phyloP scores from a whole-genome alignment of 2,888 invertebrate genomes.

The Eilema griseolum region DNA sequence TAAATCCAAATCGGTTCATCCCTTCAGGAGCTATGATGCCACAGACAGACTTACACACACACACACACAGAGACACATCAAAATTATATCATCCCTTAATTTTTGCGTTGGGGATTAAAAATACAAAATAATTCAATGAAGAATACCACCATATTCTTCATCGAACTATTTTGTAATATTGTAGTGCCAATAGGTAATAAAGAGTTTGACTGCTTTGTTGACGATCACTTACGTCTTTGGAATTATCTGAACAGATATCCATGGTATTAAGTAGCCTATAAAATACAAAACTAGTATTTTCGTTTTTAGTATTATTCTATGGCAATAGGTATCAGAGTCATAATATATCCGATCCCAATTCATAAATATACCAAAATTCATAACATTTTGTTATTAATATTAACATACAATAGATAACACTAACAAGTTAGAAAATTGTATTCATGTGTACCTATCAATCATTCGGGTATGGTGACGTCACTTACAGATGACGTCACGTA shows the following conservation, averaged over 20 bases:
- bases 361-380: not conserved
- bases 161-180: no score
- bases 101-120: no score
- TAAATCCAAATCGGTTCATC: no score
- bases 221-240: not conserved
- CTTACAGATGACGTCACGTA: not conserved
- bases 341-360: not conserved
- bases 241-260: constrained; percentile 8
- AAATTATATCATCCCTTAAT: no score
- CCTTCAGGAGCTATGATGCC: no score
- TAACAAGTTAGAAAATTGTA: not conserved
- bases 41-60: no score
- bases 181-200: constrained; percentile 8
- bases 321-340: not conserved
- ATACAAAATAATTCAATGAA: no score
- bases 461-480: not conserved
- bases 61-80: no score
- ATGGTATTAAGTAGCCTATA: constrained; percentile 1
- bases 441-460: not conserved
- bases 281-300: not conserved
- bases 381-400: not conserved
- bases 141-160: no score
- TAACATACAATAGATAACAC: not conserved
- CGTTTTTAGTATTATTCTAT: not conserved
- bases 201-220: constrained; percentile 8